Percentiles rank a stretch among this genome's conserved stretches.
Evolutionary conservation across 1,140 invertebrate genomes (phyloP).

Genomic region (Tenebrio molitor): DNA sequence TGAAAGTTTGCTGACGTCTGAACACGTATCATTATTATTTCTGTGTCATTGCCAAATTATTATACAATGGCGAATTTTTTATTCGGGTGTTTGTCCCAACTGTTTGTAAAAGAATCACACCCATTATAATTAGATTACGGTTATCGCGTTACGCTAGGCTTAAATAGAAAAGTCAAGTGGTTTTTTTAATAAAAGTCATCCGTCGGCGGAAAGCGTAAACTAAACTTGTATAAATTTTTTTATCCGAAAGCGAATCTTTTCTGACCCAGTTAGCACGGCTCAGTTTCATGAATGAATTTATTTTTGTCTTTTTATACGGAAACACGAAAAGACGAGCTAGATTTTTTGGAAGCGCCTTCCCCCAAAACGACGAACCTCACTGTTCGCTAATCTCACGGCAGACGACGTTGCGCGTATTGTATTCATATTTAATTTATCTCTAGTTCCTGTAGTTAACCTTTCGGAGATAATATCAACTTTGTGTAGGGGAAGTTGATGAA

Average conservation of each 20-base stretch:
- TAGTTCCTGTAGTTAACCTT: constrained; percentile 35
- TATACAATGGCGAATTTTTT: constrained; percentile 32
- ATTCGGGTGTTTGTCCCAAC: not conserved
- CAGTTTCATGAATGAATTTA: constrained; percentile 20
- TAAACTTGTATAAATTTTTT: constrained; percentile 1
- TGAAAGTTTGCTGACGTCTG: constrained; percentile 42
- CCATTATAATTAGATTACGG: not conserved
- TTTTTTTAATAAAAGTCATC: constrained; percentile 7
- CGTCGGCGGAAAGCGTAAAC: constrained; percentile 41
- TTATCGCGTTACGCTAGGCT: constrained; percentile 7
- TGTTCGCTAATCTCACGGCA: too few relatives aligned
- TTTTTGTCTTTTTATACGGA: not conserved
- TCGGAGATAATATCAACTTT: constrained; percentile 29
- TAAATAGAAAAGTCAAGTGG: constrained; percentile 16
- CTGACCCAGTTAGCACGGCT: constrained; percentile 26
- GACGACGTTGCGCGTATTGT: constrained; percentile 20
- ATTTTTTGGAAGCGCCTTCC: too few relatives aligned
- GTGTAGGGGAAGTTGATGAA: constrained; percentile 26
- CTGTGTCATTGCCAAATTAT: constrained; percentile 45
- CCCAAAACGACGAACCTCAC: too few relatives aligned
- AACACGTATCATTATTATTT: constrained; percentile 9
- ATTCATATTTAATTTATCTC: constrained; percentile 41
- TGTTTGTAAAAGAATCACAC: constrained; percentile 5
- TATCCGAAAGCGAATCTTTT: constrained; percentile 39
- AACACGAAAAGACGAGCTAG: too few relatives aligned